Conservation (phyloP, 2,888 invertebrate species). For the Drosophila prostipennis region DNA sequence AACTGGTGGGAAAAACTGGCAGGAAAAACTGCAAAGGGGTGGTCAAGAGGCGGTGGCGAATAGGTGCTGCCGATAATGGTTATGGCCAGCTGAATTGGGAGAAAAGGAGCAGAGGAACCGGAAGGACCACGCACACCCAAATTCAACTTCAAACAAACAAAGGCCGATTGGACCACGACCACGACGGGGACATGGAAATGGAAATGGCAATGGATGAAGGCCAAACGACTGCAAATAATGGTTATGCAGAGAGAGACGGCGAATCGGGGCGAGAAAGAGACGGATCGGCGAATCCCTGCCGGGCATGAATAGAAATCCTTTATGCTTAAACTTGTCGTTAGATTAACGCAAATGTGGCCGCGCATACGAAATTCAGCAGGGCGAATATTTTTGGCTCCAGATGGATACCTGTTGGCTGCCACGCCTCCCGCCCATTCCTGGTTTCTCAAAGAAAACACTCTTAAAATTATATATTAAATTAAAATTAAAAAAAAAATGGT, state of each 20-base stretch:
- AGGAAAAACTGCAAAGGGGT: slow-evolving; percentile 25
- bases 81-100: slow-evolving; percentile 51
- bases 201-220: slow-evolving; percentile 48
- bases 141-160: slow-evolving; percentile 61
- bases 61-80: slow-evolving; percentile 80
- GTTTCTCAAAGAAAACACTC: neutral
- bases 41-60: slow-evolving; percentile 12
- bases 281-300: slow-evolving; percentile 37
- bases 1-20: slow-evolving; percentile 8
- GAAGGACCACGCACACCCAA: slow-evolving; percentile 36
- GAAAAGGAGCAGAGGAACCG: slow-evolving; percentile 30
- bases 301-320: slow-evolving; percentile 74
- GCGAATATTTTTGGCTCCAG: slow-evolving; percentile 36
- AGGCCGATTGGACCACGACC: slow-evolving; percentile 44
- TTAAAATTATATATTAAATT: neutral
- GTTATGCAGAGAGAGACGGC: slow-evolving; percentile 26
- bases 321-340: slow-evolving; percentile 77
- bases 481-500: neutral
- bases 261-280: slow-evolving; percentile 14
- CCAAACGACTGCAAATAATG: slow-evolving; percentile 79
- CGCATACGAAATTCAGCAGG: slow-evolving; percentile 65
- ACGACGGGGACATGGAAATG: slow-evolving; percentile 40
- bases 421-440: slow-evolving; percentile 10
- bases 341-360: slow-evolving; percentile 78
- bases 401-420: slow-evolving; percentile 66